phyloP scores from a whole-genome alignment of 2,113 vertebrate genomes.

The Ophthalmolycus amberensis region DNA sequence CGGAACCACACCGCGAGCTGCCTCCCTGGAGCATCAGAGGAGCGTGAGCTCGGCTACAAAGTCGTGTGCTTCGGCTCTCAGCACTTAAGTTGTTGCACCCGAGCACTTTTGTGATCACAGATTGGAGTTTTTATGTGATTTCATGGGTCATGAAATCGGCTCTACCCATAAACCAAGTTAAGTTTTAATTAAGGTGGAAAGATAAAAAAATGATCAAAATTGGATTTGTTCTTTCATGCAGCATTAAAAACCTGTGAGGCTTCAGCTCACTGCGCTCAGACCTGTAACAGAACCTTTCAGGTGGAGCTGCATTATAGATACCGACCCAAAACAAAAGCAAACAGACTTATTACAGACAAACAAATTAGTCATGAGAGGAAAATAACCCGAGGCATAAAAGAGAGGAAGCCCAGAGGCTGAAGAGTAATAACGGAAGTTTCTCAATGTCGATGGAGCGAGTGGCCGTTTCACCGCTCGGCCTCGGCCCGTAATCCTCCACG shows the following conservation, averaged over 20 bases:
- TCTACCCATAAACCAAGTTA: conserved; percentile 64
- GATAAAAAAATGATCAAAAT: conserved; percentile 64
- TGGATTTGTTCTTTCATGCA: conserved; percentile 35
- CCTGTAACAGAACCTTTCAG: neutral
- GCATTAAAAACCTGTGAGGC: conserved; percentile 16
- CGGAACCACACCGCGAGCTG: conserved; percentile 2
- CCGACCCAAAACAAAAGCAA: neutral
- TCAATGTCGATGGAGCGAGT: conserved; percentile 40
- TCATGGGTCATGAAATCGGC: conserved; percentile 69
- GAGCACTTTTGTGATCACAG: conserved; percentile 29
- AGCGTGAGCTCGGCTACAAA: neutral
- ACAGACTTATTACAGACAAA: neutral
- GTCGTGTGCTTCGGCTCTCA: conserved; percentile 1
- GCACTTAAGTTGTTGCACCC: conserved; percentile 26
- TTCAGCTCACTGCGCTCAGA: neutral
- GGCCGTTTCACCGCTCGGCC: conserved; percentile 3
- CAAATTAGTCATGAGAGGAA: conserved; percentile 2
- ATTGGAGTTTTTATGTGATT: conserved; percentile 47
- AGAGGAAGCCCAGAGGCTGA: conserved; percentile 15
- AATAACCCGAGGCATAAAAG: conserved; percentile 4
- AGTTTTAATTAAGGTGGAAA: conserved; percentile 70
- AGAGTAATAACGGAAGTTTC: conserved; percentile 23
- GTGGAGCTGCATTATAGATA: neutral
- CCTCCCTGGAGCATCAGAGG: conserved; percentile 26
- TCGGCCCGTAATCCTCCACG: neutral